A percentile compares a stretch with the other conserved stretches of the same genome.
These are phyloP conservation scores for Lonchura striata DNA, from an alignment of 2,113 vertebrate species.

Conservation along the genomic window DNA sequence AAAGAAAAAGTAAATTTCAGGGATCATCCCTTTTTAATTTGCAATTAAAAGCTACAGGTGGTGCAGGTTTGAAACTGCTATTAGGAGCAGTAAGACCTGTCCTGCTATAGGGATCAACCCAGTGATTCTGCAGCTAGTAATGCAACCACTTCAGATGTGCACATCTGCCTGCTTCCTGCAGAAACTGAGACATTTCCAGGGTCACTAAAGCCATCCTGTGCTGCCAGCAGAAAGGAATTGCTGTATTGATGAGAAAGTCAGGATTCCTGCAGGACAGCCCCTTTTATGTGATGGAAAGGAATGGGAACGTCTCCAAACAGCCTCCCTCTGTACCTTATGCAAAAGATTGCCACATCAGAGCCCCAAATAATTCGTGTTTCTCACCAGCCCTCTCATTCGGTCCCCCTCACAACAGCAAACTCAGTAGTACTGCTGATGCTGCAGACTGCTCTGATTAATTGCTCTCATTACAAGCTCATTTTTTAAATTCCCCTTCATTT, in stretches of 20 bases:
- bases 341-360: neutral
- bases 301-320: neutral
- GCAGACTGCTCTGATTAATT: constrained; percentile 41
- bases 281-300: neutral
- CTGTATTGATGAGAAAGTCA: neutral
- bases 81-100: neutral
- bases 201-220: neutral
- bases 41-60: neutral
- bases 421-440: neutral
- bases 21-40: neutral
- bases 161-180: neutral
- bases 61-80: neutral
- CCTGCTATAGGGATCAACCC: neutral
- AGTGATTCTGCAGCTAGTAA: neutral
- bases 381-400: neutral
- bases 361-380: neutral
- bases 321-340: neutral
- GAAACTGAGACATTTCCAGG: neutral
- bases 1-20: neutral
- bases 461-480: constrained; percentile 38
- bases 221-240: neutral
- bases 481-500: constrained; percentile 37
- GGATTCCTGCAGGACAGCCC: neutral
- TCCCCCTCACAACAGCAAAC: neutral
- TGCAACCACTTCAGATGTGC: neutral